phyloP scores from a whole-genome alignment of 2,888 invertebrate genomes.

The Crossocerus cetratus region DNA sequence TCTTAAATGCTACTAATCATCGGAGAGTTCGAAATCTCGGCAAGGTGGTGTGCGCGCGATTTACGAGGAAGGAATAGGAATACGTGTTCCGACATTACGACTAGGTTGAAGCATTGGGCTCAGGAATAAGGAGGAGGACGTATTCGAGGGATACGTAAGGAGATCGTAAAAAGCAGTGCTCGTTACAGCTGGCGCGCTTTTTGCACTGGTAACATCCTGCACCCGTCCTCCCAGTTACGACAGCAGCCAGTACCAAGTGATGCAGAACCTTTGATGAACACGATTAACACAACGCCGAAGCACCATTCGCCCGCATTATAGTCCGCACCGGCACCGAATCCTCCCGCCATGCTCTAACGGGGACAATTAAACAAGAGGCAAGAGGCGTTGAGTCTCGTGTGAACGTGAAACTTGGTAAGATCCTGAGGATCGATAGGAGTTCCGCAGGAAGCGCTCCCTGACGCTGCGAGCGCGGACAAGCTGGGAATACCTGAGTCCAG shows the following conservation, averaged over 20 bases:
- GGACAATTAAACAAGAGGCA: too few species aligned
- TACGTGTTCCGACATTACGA: slow-evolving; percentile 1
- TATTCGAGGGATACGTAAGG: slow-evolving; percentile 22
- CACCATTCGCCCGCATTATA: too few species aligned
- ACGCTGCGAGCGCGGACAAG: not conserved
- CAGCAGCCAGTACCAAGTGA: too few species aligned
- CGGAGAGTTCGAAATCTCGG: slow-evolving; percentile 7
- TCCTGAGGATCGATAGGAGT: not conserved
- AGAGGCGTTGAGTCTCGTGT: too few species aligned
- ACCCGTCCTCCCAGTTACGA: too few species aligned
- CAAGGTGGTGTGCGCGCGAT: slow-evolving; percentile 33
- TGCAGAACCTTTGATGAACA: too few species aligned
- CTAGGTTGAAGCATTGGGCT: slow-evolving; percentile 35
- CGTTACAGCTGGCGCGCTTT: not conserved
- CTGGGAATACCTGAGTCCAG: slow-evolving; percentile 29
- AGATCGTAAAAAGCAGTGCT: slow-evolving; percentile 25
- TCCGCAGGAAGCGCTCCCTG: not conserved
- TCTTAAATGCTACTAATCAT: slow-evolving; percentile 47
- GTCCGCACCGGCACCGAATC: too few species aligned
- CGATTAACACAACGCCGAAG: too few species aligned
- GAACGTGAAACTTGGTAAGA: too few species aligned
- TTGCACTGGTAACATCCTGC: not conserved
- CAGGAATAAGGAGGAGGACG: slow-evolving; percentile 42
- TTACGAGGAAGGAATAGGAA: slow-evolving; percentile 42
- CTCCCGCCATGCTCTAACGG: too few species aligned